Evolutionary conservation across 92 coral and sea anemone genomes (phyloP).

Genomic region (Phymanthus crucifer): DNA sequence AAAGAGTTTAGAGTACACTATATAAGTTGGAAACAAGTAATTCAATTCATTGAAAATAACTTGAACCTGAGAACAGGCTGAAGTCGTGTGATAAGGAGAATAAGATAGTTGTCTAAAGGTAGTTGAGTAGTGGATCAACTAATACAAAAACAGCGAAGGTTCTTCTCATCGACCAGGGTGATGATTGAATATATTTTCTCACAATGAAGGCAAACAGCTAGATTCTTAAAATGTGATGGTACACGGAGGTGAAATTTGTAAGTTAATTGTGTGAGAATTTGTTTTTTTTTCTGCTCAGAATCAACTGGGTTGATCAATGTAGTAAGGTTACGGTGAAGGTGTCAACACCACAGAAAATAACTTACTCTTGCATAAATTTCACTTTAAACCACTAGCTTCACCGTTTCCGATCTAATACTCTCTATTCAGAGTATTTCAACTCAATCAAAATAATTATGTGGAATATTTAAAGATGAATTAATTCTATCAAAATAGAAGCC

Average conservation of each 20-base stretch:
- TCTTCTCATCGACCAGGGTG: constrained; percentile 4
- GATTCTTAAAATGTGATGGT: constrained; percentile 58
- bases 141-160: too few relatives aligned
- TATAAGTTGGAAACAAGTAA: constrained; percentile 16
- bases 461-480: constrained; percentile 93
- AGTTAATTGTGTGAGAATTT: constrained; percentile 61
- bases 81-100: constrained; percentile 8
- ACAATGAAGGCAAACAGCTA: constrained; percentile 63
- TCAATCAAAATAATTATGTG: constrained; percentile 79
- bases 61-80: constrained; percentile 12
- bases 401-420: constrained; percentile 66
- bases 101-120: constrained; percentile 20
- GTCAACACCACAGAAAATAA: constrained; percentile 53
- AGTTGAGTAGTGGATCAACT: neutral
- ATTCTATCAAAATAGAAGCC: constrained; percentile 84
- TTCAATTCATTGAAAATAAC: constrained; percentile 26
- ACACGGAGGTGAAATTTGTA: constrained; percentile 59
- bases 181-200: constrained; percentile 41
- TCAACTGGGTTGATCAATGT: constrained; percentile 3
- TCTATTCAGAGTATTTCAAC: constrained; percentile 68
- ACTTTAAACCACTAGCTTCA: constrained; percentile 56
- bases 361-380: constrained; percentile 64
- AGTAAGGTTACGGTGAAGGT: constrained; percentile 53
- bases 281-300: constrained; percentile 9
- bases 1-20: constrained; percentile 18